Evolutionary conservation across 2,113 vertebrate species (phyloP).

Genomic region (Acanthisitta chloris): DNA sequence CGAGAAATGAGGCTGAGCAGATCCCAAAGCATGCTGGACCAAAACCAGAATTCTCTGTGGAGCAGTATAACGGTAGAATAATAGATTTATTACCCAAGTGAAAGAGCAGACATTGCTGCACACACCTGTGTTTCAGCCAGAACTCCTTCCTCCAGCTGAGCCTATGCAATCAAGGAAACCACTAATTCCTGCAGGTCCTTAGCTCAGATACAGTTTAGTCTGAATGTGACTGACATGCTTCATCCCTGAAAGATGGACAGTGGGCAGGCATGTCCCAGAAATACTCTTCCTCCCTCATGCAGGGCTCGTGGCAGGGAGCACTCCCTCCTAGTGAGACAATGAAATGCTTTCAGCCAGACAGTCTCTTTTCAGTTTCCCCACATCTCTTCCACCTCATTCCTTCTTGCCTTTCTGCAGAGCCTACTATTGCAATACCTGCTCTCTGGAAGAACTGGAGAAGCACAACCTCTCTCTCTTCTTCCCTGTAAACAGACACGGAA

Average conservation of each 20-base stretch:
- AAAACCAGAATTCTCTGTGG: conserved; percentile 25
- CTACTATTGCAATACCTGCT: not conserved
- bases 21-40: conserved; percentile 23
- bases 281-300: accelerated
- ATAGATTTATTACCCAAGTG: conserved; percentile 45
- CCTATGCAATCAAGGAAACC: conserved; percentile 17
- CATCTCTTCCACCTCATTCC: not conserved
- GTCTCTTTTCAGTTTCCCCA: not conserved
- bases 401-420: not conserved
- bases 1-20: conserved; percentile 1
- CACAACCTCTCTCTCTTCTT: not conserved
- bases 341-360: not conserved
- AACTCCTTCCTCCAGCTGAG: conserved; percentile 30
- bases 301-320: accelerated
- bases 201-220: not conserved
- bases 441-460: not conserved
- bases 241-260: not conserved
- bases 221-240: not conserved
- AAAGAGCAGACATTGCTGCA: conserved; percentile 21
- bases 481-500: not conserved
- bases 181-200: conserved; percentile 13
- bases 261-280: not conserved
- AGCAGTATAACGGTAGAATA: conserved; percentile 20
- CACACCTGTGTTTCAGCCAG: conserved; percentile 43
- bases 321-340: not conserved